Base-by-base conservation (phyloP, 1,140 invertebrate genomes). In the Lerema accius region DNA sequence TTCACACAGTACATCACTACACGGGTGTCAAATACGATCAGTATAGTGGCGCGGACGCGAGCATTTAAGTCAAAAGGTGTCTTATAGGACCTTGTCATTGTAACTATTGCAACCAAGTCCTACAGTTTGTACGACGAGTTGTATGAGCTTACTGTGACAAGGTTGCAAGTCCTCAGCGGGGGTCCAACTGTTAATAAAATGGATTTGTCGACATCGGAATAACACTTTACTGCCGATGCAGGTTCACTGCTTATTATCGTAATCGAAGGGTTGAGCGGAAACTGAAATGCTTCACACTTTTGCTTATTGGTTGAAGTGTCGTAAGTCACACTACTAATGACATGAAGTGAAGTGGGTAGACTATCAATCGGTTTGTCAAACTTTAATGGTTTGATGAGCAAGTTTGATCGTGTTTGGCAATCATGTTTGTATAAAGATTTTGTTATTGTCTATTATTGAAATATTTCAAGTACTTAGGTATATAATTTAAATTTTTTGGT, bases 121-220 rank as follows among this genome's bases (percentile, higher is more conserved):
- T 69, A 61, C 65, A 69, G 62, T 59, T 50, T 60, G 66, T 56
- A 56, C 37, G 50, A 59, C 16, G 37, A 64, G 45, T 43, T 35
- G 53, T 37, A 37, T 19, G 46, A 14, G 63, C 64, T 69, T 60
- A 82, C 59, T 75, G 58, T 62, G 81, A 86, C 80, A 89, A 69
- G 78, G 85, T 83, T 78, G 71, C 63, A 79, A 61, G 51, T 65
- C 51, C 59, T 28, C 84, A 78, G 79, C 83, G 80, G 87, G 87
- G 80, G 82, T 84, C 85, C 69, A 53, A 56, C 51, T 65, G 71
- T 84, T 87, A 89, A 86, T 87, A 85, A 86, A 88, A 82, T 84
- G 80, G 82, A 86, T 84, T 90, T 88, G 85, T 86, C 84, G 86
- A 88, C 84, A 89, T 86, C 76, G 83, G 83, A 84, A 89, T 85